Evolutionary conservation across 64 coral and sea anemone genomes (phyloP).

Genomic region (Acropora yongei): DNA sequence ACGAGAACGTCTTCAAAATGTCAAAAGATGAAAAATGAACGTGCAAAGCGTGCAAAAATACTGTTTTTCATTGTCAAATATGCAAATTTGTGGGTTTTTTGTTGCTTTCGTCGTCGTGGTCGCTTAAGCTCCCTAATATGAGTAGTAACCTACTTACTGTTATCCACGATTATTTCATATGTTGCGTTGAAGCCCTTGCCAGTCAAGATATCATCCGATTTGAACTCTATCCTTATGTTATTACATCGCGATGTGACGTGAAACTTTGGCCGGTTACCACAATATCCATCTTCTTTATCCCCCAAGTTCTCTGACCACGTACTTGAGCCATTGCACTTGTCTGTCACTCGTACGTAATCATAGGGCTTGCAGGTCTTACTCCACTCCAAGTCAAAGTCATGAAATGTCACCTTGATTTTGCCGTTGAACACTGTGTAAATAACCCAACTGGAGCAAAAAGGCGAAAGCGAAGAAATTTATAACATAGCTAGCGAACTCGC

Average conservation of each 20-base stretch:
- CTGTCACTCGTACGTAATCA: slow-evolving; percentile 65
- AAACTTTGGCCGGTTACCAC: slow-evolving; percentile 68
- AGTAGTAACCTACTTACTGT: too few relatives aligned
- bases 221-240: slow-evolving; percentile 51
- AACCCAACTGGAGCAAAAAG: slow-evolving; percentile 11
- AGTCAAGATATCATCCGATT: slow-evolving; percentile 68
- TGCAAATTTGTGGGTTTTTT: too few relatives aligned
- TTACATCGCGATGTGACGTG: slow-evolving; percentile 71
- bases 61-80: too few relatives aligned
- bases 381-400: slow-evolving; percentile 83
- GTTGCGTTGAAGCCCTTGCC: slow-evolving; percentile 76
- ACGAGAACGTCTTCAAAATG: too few relatives aligned
- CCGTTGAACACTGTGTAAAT: slow-evolving; percentile 3
- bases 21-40: too few relatives aligned
- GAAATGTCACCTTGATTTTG: slow-evolving; percentile 56
- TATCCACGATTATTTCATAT: slow-evolving; percentile 17
- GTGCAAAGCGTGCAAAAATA: too few relatives aligned
- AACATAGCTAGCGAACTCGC: too few relatives aligned
- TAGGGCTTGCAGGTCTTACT: slow-evolving; percentile 82
- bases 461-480: background rate
- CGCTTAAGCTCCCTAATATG: too few relatives aligned
- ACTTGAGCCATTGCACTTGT: slow-evolving; percentile 39
- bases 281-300: slow-evolving; percentile 18
- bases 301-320: slow-evolving; percentile 20
- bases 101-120: too few relatives aligned